These are phyloP conservation scores for Ostrea denselamellosa DNA, from an alignment of 1,140 invertebrate genomes.

Conservation along the genomic window DNA sequence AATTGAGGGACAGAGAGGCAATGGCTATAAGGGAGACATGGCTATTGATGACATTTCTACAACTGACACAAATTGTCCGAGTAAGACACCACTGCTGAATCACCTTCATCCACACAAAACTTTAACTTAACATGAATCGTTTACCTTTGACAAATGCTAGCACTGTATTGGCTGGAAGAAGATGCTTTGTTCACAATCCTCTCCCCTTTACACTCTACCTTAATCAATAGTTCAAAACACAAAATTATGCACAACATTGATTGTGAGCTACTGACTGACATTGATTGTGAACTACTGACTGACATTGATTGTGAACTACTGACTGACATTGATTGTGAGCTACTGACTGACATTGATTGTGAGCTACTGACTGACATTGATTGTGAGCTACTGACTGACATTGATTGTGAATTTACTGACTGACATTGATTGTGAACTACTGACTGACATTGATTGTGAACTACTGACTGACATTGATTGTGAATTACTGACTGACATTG, in stretches of 20 bases:
- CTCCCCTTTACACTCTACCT: background rate
- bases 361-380: too few relatives aligned
- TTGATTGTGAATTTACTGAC: background rate
- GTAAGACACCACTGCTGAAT: constrained; percentile 45
- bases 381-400: too few relatives aligned
- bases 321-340: too few relatives aligned
- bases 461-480: background rate
- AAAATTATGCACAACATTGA: background rate
- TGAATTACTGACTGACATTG: too few relatives aligned
- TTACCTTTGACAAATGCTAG: background rate
- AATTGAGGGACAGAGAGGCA: constrained; percentile 67
- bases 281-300: too few relatives aligned
- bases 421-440: too few relatives aligned
- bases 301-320: background rate
- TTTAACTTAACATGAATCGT: background rate
- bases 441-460: too few relatives aligned
- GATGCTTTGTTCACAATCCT: background rate
- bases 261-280: background rate
- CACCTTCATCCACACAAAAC: background rate
- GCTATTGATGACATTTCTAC: constrained; percentile 70
- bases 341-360: background rate
- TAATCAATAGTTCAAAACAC: background rate
- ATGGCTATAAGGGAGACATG: constrained; percentile 65
- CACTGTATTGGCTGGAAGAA: background rate
- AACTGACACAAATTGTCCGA: constrained; percentile 52